These are phyloP conservation scores for Neotoma lepida DNA, from an alignment of 2,113 vertebrate genomes.

Conservation along the genomic window DNA sequence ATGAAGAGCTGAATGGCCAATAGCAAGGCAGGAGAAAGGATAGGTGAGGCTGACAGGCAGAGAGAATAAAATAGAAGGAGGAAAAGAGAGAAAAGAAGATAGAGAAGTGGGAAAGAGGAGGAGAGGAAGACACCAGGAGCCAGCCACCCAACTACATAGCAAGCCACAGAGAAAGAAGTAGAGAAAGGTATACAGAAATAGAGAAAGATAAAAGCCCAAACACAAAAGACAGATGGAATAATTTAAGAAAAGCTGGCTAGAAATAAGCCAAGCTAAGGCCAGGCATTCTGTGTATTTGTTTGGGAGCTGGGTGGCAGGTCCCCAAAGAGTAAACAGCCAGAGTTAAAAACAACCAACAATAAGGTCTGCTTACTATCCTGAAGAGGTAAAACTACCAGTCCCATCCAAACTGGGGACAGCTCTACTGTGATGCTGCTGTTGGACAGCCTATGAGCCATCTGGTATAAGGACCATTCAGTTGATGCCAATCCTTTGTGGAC, in stretches of 20 bases:
- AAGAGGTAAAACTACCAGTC: constrained; percentile 39
- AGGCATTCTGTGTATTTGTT: neutral
- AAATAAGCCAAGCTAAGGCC: neutral
- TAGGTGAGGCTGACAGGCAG: neutral
- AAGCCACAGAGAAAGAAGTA: no score
- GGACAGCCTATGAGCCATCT: neutral
- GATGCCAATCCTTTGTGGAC: neutral
- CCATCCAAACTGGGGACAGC: neutral
- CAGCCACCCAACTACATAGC: neutral
- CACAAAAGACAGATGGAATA: neutral
- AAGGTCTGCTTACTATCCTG: constrained; percentile 29
- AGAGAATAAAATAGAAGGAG: neutral
- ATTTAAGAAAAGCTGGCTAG: neutral
- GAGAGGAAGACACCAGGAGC: neutral
- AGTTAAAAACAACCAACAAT: neutral
- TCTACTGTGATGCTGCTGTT: neutral
- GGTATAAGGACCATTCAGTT: constrained; percentile 33
- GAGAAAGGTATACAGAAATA: neutral
- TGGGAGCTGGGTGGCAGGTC: neutral
- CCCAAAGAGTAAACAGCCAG: neutral
- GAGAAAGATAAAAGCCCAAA: neutral
- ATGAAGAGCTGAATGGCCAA: neutral
- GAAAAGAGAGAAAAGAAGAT: neutral
- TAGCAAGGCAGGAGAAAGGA: neutral
- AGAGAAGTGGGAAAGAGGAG: neutral